These are phyloP conservation scores for Delphinapterus leucas DNA, from an alignment of 2,113 vertebrate species.

Conservation along the genomic window DNA sequence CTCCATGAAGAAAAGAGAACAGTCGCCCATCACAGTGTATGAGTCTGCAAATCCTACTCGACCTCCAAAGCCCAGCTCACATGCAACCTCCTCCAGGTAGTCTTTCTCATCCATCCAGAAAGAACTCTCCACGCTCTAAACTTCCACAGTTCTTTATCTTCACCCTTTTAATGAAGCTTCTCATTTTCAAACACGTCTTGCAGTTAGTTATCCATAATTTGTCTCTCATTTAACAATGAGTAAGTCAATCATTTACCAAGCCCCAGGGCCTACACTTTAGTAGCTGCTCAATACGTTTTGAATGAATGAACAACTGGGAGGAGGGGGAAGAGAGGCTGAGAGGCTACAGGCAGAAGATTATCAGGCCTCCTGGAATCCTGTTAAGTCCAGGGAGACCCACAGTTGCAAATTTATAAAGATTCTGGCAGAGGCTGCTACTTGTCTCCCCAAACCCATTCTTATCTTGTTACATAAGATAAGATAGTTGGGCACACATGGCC, in stretches of 20 bases:
- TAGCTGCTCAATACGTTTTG: background rate
- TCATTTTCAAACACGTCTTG: background rate
- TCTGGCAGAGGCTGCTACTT: background rate
- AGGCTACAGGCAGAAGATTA: background rate
- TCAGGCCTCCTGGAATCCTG: background rate
- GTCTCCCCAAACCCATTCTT: background rate
- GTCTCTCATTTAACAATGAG: background rate
- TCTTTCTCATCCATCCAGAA: background rate
- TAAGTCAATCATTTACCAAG: background rate
- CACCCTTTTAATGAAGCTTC: background rate
- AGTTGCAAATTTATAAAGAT: background rate
- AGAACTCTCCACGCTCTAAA: background rate
- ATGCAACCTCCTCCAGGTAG: background rate
- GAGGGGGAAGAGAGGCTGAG: background rate
- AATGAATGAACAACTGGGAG: background rate
- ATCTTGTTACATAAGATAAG: background rate
- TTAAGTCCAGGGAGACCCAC: background rate
- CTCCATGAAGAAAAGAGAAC: background rate
- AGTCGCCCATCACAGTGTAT: fast-evolving
- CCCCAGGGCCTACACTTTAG: background rate
- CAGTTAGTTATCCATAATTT: background rate
- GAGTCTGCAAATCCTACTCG: background rate
- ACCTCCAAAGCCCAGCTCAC: background rate
- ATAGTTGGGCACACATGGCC: background rate
- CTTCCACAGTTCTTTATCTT: background rate